Evolutionary conservation across 1,140 invertebrate species (phyloP), one percentile per base, ranked within the genome.

Genomic region (Diorhabda carinulata): DNA sequence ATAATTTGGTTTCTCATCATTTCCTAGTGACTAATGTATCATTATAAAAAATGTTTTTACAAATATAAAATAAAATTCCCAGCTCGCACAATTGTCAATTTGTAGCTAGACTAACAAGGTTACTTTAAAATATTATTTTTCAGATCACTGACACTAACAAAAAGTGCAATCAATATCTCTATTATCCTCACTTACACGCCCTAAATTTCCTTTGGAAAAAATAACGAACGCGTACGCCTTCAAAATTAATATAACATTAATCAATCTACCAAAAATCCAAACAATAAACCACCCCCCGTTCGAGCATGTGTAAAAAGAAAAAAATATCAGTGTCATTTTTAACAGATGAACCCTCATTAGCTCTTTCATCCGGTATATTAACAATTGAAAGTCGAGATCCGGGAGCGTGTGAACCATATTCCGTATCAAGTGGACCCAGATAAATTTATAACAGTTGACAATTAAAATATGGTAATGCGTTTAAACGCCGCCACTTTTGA

Each of bases 331-430:
- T 74, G 74, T 76, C 73, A 76, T 71, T 76, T 52, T 77, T 72
- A 76, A 77, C 73, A 74, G 74, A 77, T 72, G 69, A 72, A 73
- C 70, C 70, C 74, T 76, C 75, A 77, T 77, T 77, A 77, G 72
- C 61, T 73, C 73, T 76, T 76, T 77, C 72, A 71, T 64, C 62
- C 69, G 56, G 64, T 64, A 63, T 68, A 72, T 70, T 69, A 69
- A 74, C 75, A 77, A 74, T 77, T 69, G 74, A 71, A 58, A 58
- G 70, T 74, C 71, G 68, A 66, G 62, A 70, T 63, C 64, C 63
- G 64, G 67, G 72, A 77, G 73, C 76, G 76, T 77, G 76, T 77
- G 76, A 77, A 77, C 69, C 63, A 59, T 52, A 10, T 62, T 25
- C 58, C 67, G 71, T 71, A 70, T 74, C 69, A 70, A 75, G 76